A percentile compares a stretch with the other conserved stretches of the same genome.
Conservation (phyloP, 2,113 vertebrate species). For the Phrynocephalus versicolor region DNA sequence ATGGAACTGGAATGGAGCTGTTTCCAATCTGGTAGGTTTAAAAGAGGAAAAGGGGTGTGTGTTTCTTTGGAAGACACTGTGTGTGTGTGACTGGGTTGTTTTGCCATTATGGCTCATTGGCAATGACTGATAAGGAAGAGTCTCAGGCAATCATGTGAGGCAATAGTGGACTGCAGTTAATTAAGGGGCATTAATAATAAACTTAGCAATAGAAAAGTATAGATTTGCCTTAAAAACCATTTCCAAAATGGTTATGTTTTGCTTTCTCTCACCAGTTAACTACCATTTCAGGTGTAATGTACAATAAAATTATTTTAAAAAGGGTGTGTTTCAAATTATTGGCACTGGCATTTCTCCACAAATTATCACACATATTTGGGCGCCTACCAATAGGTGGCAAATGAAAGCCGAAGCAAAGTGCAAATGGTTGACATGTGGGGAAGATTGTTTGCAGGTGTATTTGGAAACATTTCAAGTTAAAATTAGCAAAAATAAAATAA, state of each 20-base stretch:
- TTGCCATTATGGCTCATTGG: conserved; percentile 29
- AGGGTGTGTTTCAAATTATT: not conserved
- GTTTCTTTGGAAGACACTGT: no score
- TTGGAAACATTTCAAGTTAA: not conserved
- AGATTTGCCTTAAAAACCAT: conserved; percentile 40
- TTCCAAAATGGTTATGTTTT: conserved; percentile 39
- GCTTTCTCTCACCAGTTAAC: conserved; percentile 50
- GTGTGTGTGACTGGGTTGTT: no score
- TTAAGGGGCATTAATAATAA: conserved; percentile 51
- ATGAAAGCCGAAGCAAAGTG: not conserved
- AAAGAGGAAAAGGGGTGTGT: no score
- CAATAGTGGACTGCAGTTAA: conserved; percentile 45
- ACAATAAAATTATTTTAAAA: no score
- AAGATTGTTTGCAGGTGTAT: conserved; percentile 17
- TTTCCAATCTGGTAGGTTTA: no score
- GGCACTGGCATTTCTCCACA: conserved; percentile 8
- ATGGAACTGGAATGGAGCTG: no score
- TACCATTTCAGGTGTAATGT: no score
- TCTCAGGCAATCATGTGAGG: conserved; percentile 48
- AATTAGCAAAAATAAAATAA: no score
- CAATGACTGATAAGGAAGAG: conserved; percentile 38
- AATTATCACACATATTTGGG: conserved; percentile 7
- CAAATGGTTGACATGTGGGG: conserved; percentile 8
- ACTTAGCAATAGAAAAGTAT: conserved; percentile 54
- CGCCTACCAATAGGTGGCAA: conserved; percentile 14